phyloP scores from a whole-genome alignment of 2,113 vertebrate genomes.

The Alligator mississippiensis region DNA sequence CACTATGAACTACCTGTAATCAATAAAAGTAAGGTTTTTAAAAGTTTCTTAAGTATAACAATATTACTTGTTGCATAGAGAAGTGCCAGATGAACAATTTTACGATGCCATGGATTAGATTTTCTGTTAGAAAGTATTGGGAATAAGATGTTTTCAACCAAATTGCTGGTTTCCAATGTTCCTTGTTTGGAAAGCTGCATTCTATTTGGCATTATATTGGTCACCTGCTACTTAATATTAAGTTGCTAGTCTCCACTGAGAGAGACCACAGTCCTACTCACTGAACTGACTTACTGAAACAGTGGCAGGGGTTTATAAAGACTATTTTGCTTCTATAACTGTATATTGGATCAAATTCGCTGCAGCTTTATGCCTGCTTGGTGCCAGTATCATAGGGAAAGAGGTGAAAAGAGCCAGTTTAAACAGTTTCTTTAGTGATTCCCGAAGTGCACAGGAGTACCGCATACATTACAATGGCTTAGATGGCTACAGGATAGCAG shows the following conservation, averaged over 20 bases:
- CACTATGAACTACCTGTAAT: too few species aligned
- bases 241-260: neutral
- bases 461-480: neutral
- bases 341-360: neutral
- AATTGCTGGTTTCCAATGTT: neutral
- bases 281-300: neutral
- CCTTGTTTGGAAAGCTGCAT: neutral
- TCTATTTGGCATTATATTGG: neutral
- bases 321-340: neutral
- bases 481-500: fast-evolving
- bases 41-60: neutral
- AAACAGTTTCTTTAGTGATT: neutral
- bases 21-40: neutral
- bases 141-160: neutral
- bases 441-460: neutral
- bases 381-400: neutral
- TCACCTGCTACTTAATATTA: fast-evolving
- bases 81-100: neutral
- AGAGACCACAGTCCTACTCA: neutral
- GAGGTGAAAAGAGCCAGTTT: neutral
- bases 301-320: neutral
- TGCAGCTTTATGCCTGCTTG: neutral
- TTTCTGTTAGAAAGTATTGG: neutral
- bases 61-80: neutral
- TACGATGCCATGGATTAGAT: neutral